Base-by-base conservation (phyloP, 2,113 vertebrate species). In the Colossoma macropomum region DNA sequence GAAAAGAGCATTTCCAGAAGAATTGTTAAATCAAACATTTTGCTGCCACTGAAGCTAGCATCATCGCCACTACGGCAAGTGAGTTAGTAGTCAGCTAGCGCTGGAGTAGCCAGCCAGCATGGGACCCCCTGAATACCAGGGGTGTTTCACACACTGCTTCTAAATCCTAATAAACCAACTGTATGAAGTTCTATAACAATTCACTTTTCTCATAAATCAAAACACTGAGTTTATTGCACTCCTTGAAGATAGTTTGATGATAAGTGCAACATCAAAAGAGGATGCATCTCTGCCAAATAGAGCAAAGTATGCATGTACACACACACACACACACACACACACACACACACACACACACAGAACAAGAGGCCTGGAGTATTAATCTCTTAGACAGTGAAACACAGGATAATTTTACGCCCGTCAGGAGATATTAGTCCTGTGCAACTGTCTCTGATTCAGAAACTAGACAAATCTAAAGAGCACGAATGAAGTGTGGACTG, bases 331-430 rank as follows among this genome's bases (percentile, higher is more conserved):
- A 38, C 56, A 65, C 21, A 34, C 52, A 62, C 75, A 62, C 81
- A 77, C 38, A 84, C 65, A 71, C 41, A 73, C 32, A 65, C 41
- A 63, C 70, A 74, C 38, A 48, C 38, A 59, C 54, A 81, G 25
- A 68, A 8, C 3, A 4, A 68, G 32, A 21, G 66, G 28, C 23
- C 30, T n/a, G 27, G 62, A 66, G 41, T 30, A 78, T 52, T 80
- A 66, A 80, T 85, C 72, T 70, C 48, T 56, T 28, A 71, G 79
- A 75, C 59, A 32, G 71, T 75, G 48, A 79, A 48, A 81, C 72
- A 70, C 52, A 66, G 72, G 78, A 52, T 76, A 80, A 80, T 80
- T 80, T 85, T 85, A 80, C 62, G 78, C 77, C 78, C 28, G 71
- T 85, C 83, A 76, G 11, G 73, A 70, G 69, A 85, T 80, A 85